Base-by-base conservation (phyloP, 1,140 invertebrate genomes). In the Pseudomyrmex cubaensis region DNA sequence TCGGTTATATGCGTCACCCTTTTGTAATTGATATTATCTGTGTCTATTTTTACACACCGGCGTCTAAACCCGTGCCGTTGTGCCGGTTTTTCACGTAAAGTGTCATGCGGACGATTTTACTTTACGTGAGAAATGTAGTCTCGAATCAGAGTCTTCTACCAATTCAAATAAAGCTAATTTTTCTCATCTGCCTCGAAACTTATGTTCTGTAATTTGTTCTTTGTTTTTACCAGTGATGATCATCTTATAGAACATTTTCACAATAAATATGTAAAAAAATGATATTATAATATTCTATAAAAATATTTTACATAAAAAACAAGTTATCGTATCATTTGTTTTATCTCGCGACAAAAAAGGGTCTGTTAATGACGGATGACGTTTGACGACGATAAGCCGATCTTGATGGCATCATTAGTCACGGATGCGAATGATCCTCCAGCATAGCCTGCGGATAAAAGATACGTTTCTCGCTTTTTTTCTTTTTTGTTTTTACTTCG, bases 1-100 rank as follows among this genome's bases (percentile, higher is more conserved):
- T 78, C 76, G 20, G 76, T 78, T 70, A 78, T 25, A 15, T 54
- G 66, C 76, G 76, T 72, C 54, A 80, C 66, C 56, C 76, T 72
- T 70, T 59, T 78, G 76, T 78, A 78, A 78, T 70, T 70, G 76
- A 78, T 59, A 52, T 15, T 57, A 69, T 35, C 62, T 8, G n/a
- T n/a, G 7, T 61, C 66, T 80, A 80, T 80, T 80, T 80, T 61
- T 72, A 12, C 35, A 35, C 35, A 35, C 7, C 44, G n/a, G 54
- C 44, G 35, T 59, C 61, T 63, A 63, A 25, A 22, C 35, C 35
- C 35, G 35, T 35, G 35, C 61, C 25, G 12, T 15, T 20, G 64
- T 35, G 54, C 44, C 66, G 64, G 70, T 80, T 80, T 80, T 2
- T n/a, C 62, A 54, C 17, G 22, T 48, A 15, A 35, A 52, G 25